phyloP scores from a whole-genome alignment of 23 tunicate genomes.

The Ciona savignyi region DNA sequence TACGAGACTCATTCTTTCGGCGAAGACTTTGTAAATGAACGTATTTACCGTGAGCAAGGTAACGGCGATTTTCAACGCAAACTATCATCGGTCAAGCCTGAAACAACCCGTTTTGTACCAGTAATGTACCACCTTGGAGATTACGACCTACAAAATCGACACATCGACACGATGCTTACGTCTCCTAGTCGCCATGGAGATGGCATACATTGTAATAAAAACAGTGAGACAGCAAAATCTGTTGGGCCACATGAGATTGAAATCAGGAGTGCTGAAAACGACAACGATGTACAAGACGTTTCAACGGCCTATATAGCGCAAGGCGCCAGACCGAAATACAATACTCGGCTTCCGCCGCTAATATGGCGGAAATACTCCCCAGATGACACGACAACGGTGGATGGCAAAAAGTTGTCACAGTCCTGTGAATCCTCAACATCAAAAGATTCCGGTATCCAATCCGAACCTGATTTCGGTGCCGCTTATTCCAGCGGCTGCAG shows the following conservation, averaged over 20 bases:
- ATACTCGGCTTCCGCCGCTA: constrained; percentile 15
- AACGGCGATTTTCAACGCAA: background rate
- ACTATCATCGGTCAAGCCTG: background rate
- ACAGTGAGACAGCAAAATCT: background rate
- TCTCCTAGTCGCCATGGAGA: background rate
- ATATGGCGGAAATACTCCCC: constrained; percentile 2
- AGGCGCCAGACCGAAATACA: constrained; percentile 6
- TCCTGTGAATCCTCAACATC: constrained; percentile 88
- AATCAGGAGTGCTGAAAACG: background rate
- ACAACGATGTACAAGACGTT: background rate
- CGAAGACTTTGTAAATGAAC: background rate
- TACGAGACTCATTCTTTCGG: background rate
- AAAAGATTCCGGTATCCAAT: constrained; percentile 93
- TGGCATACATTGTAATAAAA: background rate
- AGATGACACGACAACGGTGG: background rate
- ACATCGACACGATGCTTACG: background rate
- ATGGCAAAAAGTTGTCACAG: constrained; percentile 25
- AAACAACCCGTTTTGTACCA: background rate
- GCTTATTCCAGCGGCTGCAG: constrained; percentile 26
- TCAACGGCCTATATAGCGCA: background rate
- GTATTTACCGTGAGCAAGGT: background rate
- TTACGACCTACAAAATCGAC: background rate
- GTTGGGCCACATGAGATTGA: background rate
- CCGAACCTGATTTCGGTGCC: constrained; percentile 69
- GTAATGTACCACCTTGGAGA: background rate